Base-by-base conservation (phyloP, 2,888 invertebrate species). In the Chrysolina haemoptera region DNA sequence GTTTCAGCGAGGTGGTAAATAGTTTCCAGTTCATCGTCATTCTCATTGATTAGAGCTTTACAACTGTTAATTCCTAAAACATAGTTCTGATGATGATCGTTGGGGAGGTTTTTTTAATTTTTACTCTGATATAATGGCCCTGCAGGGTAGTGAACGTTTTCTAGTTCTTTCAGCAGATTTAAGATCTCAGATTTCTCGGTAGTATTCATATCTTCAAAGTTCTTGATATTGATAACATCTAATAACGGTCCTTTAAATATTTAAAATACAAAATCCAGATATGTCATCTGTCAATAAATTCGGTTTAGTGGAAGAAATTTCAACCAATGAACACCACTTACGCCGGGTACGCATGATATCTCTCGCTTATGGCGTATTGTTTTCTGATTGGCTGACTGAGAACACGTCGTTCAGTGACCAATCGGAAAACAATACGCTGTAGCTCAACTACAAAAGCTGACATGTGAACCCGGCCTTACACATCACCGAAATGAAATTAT, bases 1-100 rank as follows among this genome's bases (percentile, higher is more conserved):
- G 87, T 85, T 78, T 87, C 86, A 5, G 80, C 79, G 76, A 87
- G 81, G 78, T 85, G 77, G 72, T 83, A 85, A 73, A 87, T 86
- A 70, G 82, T 79, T 75, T 80, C 77, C 53, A 86, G 71, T 79
- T 87, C 86, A 75, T 84, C 78, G 14, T 83, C 70, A 62, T 82
- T 73, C 50, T 70, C 73, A n/a, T 77, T 64, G 14, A 76, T 53
- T 48, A 74, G 16, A 11, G 84, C 85, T 78, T 82, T 82, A 43
- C 75, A 72, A 75, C 83, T 82, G 74, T 83, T 78, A n/a, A 80
- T 62, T 75, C 78, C 86, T 86, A 69, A 35, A 82, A 48, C 62
- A 75, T 43, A 35, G 9, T 59, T 59, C 14, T 27, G 50, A 72
- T 63, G 20, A 64, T 35, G 1, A 59, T 35, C 35, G 48, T 22